Evolutionary conservation across 2,113 vertebrate species (phyloP), one percentile per base, ranked within the genome.

Genomic region (Scophthalmus maximus): DNA sequence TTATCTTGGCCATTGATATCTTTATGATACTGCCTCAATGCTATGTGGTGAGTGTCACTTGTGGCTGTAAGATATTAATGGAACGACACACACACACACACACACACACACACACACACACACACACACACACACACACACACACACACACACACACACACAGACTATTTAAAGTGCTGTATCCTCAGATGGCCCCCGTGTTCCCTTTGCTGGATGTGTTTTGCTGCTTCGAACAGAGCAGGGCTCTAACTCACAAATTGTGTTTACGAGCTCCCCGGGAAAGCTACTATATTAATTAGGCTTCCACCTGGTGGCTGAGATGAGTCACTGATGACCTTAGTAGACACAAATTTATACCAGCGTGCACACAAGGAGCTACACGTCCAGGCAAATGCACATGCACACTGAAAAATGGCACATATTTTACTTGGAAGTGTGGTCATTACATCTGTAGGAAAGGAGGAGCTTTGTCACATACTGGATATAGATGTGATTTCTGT

Each of bases 211-310:
- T 56, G 2, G 3, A 8, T 64, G 60, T 36, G 75, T 38, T 49
- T 6, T 29, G 47, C 60, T 56, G 68, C 50, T 63, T 36, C 59
- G 36, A 27, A 32, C 56, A 67, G 52, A 71, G 58, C 64, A 11
- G 27, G 11, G 56, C 70, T 71, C 61, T 81, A 83, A 78, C 62
- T 78, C 72, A 18, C 64, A 30, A n/a, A 29, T 67, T 75, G 47
- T 81, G 77, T 86, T 89, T 84, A 81, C 17, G 27, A 83, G 76
- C 72, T 61, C 74, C 52, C 47, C 14, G 56, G 40, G 73, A 76
- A 12, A 63, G 74, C 60, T 63, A 63, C 76, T 87, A 82, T 77
- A 87, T 85, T 82, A 88, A 89, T 93, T 91, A 81, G 87, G 71
- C 72, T 76, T 88, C 83, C 81, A 86, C 77, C 89, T 81, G 77